phyloP scores from a whole-genome alignment of 2,113 vertebrate species.

The Bombycilla garrulus region DNA sequence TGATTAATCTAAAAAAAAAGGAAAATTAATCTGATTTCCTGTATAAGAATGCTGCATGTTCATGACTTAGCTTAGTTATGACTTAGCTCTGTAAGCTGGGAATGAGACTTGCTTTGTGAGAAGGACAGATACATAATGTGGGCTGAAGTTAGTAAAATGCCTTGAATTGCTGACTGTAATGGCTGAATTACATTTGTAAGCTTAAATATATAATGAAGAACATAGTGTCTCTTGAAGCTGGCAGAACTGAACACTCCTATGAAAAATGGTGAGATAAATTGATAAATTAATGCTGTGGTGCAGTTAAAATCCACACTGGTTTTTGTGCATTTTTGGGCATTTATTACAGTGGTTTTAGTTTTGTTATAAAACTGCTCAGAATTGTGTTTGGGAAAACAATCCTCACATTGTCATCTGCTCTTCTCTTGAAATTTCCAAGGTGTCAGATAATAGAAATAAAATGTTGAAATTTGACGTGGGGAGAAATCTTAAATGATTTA shows the following conservation, averaged over 20 bases:
- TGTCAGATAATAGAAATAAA: not conserved
- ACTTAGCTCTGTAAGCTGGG: not conserved
- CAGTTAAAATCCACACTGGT: not conserved
- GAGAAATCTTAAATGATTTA: not conserved
- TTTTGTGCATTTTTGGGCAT: not conserved
- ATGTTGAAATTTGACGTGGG: not conserved
- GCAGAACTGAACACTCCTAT: not conserved
- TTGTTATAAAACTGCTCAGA: not conserved
- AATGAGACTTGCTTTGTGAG: not conserved
- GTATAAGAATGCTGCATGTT: not conserved
- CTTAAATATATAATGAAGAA: not conserved
- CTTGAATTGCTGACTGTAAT: not conserved
- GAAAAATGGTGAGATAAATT: not conserved
- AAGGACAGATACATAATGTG: not conserved
- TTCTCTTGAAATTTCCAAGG: not conserved
- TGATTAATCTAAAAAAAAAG: not conserved
- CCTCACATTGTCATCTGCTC: not conserved
- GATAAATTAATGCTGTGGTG: not conserved
- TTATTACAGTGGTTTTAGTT: not conserved
- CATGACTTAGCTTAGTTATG: not conserved
- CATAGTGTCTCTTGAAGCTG: not conserved
- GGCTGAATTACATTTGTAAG: not conserved
- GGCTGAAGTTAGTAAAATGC: not conserved
- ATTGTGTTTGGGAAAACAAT: not conserved
- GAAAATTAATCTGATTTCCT: not conserved